These are phyloP conservation scores for Narcine bancroftii DNA, from an alignment of 2,113 vertebrate species.

Conservation along the genomic window DNA sequence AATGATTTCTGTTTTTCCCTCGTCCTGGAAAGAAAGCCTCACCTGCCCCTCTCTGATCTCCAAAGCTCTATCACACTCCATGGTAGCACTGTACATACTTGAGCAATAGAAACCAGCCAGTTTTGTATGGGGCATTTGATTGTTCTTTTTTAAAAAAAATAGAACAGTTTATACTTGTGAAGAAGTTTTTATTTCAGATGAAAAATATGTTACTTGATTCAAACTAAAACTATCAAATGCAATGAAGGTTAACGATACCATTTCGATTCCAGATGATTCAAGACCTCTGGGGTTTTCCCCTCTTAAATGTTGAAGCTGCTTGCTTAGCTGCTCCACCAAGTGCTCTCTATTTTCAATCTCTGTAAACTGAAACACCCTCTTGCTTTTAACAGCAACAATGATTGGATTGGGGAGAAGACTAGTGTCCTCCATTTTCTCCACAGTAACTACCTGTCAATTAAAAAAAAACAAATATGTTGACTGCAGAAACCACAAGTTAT, in stretches of 20 bases:
- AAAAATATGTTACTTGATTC: neutral
- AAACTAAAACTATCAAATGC: neutral
- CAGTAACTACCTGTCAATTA: slow-evolving; percentile 70
- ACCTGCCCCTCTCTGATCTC: neutral
- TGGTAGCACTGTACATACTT: neutral
- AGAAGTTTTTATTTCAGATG: neutral
- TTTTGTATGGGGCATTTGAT: neutral
- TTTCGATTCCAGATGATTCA: neutral
- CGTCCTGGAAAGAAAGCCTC: neutral
- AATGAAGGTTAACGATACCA: slow-evolving; percentile 12
- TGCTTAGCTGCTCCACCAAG: slow-evolving; percentile 68
- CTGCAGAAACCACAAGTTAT: neutral
- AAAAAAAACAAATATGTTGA: slow-evolving; percentile 13
- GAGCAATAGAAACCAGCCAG: neutral
- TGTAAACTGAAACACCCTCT: slow-evolving; percentile 90
- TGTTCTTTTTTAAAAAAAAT: neutral
- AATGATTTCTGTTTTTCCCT: neutral
- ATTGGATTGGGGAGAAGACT: slow-evolving; percentile 78
- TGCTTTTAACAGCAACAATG: slow-evolving; percentile 78
- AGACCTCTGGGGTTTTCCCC: neutral
- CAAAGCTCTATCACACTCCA: neutral
- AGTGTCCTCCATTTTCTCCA: slow-evolving; percentile 90
- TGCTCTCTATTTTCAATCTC: slow-evolving; percentile 71
- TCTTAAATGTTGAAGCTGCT: slow-evolving; percentile 50
- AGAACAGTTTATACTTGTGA: neutral